Conservation (phyloP, 2,888 invertebrate species). For the Apoderus coryli region DNA sequence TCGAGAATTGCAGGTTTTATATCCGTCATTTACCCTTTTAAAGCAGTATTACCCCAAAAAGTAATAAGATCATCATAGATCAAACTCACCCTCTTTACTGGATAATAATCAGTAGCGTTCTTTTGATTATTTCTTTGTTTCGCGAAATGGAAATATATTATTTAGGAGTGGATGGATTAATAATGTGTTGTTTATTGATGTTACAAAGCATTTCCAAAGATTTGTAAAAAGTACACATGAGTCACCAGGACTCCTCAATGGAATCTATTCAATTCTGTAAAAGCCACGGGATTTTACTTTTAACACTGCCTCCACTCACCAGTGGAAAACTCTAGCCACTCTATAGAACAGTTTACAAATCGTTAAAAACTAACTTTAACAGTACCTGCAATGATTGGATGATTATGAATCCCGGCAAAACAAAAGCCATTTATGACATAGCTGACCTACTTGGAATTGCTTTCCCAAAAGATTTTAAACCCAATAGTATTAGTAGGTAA, state of each 20-base stretch:
- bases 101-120: too few relatives aligned
- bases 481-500: conserved; percentile 10
- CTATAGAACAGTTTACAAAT: conserved; percentile 13
- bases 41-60: conserved; percentile 3
- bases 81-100: conserved; percentile 17
- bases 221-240: conserved; percentile 9
- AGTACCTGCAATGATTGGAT: conserved; percentile 11
- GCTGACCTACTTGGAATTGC: conserved; percentile 11
- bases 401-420: conserved; percentile 9
- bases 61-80: conserved; percentile 29
- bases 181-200: conserved; percentile 6
- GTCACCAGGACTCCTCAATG: conserved; percentile 8
- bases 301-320: conserved; percentile 12
- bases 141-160: too few relatives aligned
- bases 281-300: too few relatives aligned
- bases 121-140: too few relatives aligned
- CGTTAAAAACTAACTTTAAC: conserved; percentile 12
- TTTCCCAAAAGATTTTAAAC: conserved; percentile 10
- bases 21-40: conserved; percentile 11
- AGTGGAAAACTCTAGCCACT: conserved; percentile 14
- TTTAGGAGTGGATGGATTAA: conserved; percentile 7
- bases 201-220: conserved; percentile 9
- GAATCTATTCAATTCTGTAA: conserved; percentile 10
- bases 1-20: conserved; percentile 12
- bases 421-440: conserved; percentile 9